Base-by-base conservation (phyloP, 2,113 vertebrate genomes). In the Oceanites oceanicus region DNA sequence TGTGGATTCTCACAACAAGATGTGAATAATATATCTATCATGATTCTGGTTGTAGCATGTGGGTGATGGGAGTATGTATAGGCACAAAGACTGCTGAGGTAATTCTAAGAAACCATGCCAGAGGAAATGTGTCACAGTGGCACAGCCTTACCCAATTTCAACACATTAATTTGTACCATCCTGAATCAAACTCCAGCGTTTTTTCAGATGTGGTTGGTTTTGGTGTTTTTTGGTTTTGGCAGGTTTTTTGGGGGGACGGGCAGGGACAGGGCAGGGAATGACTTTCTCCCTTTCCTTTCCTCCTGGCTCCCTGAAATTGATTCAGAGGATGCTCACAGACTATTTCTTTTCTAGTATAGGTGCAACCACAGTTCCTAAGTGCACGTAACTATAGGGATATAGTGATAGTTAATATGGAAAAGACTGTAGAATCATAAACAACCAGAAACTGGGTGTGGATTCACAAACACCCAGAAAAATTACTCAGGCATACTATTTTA, bases 181-280 rank as follows among this genome's bases (percentile, higher is more conserved):
- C 38, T 82, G 47, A 87, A 67, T 34, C 7, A 61, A 84, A 1
- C 6, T 59, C 42, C 30, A 52, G 26, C 55, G 45, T 1, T 18
- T 75, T 80, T 79, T 72, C 15, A 87, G 15, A 58, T 20, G 25
- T 34, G 14, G 9, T 34, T 90, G 21, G 17, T 40, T 73, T 83
- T 22, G 19, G 2, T 47, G 34, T 0, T 2, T 19, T 67, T 81
- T 44, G 30, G 8, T 2, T 78, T 27, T 53, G 4, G 1, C 15
- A 12, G 6, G 19, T 20, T 42, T 81, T 76, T 44, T 16, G 25
- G 2, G 9, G 16, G 9, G 13, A 17, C 2, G 13, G 15, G 26
- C 2, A 3, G 3, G 4, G 4, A 7, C 9, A 30, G 15, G 30
- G 8, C 14, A 49, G 8, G 29, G 23, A 74, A 65, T 36, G 1